Evolutionary conservation across 2,797 vertebrate species (phyloP).

Genomic region (Sebastes oblongus): DNA sequence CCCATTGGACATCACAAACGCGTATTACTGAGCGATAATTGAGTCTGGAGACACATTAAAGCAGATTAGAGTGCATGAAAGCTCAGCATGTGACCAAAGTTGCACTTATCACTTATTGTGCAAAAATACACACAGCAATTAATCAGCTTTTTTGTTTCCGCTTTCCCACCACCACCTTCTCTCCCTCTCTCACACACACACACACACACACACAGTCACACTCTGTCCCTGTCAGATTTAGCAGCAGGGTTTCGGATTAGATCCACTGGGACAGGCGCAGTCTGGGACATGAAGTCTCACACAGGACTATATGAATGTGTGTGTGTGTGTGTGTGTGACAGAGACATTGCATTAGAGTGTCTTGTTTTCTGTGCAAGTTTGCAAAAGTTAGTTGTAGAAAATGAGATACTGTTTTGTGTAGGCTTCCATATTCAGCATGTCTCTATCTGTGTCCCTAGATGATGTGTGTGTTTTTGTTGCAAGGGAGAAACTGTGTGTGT

Average conservation of each 20-base stretch:
- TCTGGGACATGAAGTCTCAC: constrained; percentile 19
- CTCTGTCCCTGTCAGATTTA: constrained; percentile 69
- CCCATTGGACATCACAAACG: background rate
- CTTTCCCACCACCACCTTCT: background rate
- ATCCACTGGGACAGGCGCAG: constrained; percentile 25
- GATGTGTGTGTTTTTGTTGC: background rate
- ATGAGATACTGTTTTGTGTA: background rate
- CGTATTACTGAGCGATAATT: background rate
- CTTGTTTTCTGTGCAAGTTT: constrained; percentile 8
- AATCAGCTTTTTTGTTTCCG: background rate
- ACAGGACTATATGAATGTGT: background rate
- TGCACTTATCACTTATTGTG: background rate
- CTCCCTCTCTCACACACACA: background rate
- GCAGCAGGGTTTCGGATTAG: constrained; percentile 63
- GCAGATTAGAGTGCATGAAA: background rate
- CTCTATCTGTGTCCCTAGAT: constrained; percentile 2
- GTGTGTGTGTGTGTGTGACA: background rate
- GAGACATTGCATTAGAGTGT: background rate
- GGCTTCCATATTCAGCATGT: background rate
- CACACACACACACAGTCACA: constrained; percentile 1
- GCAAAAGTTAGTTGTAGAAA: constrained; percentile 5
- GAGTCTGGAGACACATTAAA: background rate
- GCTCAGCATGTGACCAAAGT: background rate
- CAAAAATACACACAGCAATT: constrained; percentile 1
- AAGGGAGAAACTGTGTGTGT: background rate